Evolutionary conservation across 2,797 vertebrate species (phyloP).

Genomic region (Eremophila alpestris): DNA sequence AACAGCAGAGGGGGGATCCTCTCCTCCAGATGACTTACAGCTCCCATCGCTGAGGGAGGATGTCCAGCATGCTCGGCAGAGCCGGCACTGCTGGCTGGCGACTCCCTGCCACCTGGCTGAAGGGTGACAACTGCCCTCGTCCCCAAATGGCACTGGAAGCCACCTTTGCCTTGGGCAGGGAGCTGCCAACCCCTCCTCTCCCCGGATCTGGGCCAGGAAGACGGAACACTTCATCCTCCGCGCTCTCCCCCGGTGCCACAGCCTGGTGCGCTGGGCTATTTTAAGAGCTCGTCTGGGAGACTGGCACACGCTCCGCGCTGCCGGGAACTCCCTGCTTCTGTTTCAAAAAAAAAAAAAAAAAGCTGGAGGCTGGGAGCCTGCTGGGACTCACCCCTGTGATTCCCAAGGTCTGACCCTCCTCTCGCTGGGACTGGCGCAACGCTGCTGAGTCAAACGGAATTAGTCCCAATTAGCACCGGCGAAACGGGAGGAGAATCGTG

Average conservation of each 20-base stretch:
- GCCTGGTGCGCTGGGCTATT: slow-evolving; percentile 61
- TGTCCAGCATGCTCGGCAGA: not conserved
- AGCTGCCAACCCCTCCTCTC: not conserved
- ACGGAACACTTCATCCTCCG: slow-evolving; percentile 36
- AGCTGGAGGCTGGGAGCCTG: slow-evolving; percentile 60
- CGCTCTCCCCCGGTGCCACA: slow-evolving; percentile 54
- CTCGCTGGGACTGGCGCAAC: slow-evolving; percentile 16
- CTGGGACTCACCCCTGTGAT: slow-evolving; percentile 64
- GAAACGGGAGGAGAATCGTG: slow-evolving; percentile 11
- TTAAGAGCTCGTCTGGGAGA: slow-evolving; percentile 62
- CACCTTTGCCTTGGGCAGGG: not conserved
- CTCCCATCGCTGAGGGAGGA: not conserved
- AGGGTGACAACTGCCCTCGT: not conserved
- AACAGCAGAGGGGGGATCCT: not conserved
- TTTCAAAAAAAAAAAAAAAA: not conserved
- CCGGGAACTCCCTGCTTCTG: slow-evolving; percentile 64
- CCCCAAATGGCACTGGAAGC: not conserved
- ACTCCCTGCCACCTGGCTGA: not conserved
- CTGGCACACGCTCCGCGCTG: slow-evolving; percentile 47
- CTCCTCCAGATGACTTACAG: slow-evolving; percentile 52
- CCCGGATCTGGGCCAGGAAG: slow-evolving; percentile 47
- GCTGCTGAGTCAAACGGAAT: slow-evolving; percentile 24
- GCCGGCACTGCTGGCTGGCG: not conserved
- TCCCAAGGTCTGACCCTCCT: slow-evolving; percentile 63
- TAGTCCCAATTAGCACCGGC: slow-evolving; percentile 19